Conservation (phyloP, 2,888 invertebrate species). For the Cetonia aurata region DNA sequence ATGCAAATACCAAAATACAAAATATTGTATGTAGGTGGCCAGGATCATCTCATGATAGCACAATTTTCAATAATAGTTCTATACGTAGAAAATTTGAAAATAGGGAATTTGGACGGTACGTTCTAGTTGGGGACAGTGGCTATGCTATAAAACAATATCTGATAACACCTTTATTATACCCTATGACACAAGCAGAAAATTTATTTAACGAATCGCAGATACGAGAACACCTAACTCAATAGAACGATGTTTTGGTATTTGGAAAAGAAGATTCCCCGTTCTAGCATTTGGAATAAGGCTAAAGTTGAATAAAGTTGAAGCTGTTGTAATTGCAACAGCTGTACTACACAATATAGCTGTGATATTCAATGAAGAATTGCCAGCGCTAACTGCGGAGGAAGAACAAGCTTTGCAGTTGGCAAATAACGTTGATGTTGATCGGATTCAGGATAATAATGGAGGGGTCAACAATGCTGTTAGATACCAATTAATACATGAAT, state of each 20-base stretch:
- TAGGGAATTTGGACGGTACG: conserved; percentile 35
- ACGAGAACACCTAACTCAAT: conserved; percentile 53
- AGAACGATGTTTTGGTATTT: conserved; percentile 48
- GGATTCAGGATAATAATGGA: too few relatives aligned
- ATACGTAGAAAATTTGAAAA: conserved; percentile 43
- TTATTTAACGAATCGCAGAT: conserved; percentile 49
- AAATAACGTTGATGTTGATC: too few relatives aligned
- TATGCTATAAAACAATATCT: conserved; percentile 43
- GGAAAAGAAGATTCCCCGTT: conserved; percentile 49
- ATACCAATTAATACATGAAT: too few relatives aligned
- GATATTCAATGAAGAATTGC: background rate
- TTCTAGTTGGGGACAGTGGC: too few relatives aligned
- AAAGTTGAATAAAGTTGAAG: conserved; percentile 44
- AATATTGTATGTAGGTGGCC: conserved; percentile 57
- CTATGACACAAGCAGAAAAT: conserved; percentile 20
- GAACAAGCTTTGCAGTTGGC: too few relatives aligned
- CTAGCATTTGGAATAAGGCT: conserved; percentile 36
- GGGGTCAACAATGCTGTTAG: too few relatives aligned
- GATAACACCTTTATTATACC: conserved; percentile 38
- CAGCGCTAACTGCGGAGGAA: background rate
- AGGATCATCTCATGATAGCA: conserved; percentile 53
- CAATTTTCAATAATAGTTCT: conserved; percentile 53
- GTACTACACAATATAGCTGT: conserved; percentile 53
- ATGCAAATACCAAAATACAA: conserved; percentile 40
- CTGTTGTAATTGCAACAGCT: conserved; percentile 54